Evolutionary conservation across 2,113 vertebrate species (phyloP), one percentile per base, ranked within the genome.

Genomic region (Macrotis lagotis): DNA sequence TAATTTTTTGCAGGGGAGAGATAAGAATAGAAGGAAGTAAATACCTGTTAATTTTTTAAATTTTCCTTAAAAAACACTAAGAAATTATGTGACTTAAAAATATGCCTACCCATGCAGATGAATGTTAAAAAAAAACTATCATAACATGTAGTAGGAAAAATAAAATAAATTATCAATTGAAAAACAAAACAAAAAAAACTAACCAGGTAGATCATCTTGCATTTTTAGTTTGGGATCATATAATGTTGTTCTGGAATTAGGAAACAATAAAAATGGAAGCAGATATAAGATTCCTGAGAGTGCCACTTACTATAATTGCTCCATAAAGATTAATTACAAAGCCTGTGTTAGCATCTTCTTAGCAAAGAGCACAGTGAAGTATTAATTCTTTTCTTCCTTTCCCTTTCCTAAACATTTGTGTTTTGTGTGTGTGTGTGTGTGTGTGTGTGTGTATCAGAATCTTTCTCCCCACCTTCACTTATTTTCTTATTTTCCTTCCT

Each of bases 211-310:
- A 0, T 24, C 74, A 24, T 4, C 48, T 28, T 31, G 8, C 49
- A 0, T 8, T 0, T 0, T 0, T 37, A 31, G 25, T 1, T 31
- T n/a, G 48, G 3, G 50, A 48, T 2, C 53, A 10, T 25, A 2
- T 26, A 9, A 24, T 53, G 26, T 26, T 26, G 6, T 28, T 49
- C 50, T 47, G 47, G 59, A n/a, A 74, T 74, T n/a, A 37, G 31
- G 59, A 74, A 37, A n/a, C 14, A n/a, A 37, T 74, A n/a, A 74
- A 3, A 74, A n/a, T 74, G 31, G 14, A 74, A 19, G 31, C 31
- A 74, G 59, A 74, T 74, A n/a, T 12, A 74, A n/a, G 59, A 74
- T 74, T 74, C 59, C 59, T 74, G 16, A 74, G 31, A 74, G 3
- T 19, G 31, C 9, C 4, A 11, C 9, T 31, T 59, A 10, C 28